phyloP scores from a whole-genome alignment of 2,113 vertebrate genomes.

The Polyodon spathula region DNA sequence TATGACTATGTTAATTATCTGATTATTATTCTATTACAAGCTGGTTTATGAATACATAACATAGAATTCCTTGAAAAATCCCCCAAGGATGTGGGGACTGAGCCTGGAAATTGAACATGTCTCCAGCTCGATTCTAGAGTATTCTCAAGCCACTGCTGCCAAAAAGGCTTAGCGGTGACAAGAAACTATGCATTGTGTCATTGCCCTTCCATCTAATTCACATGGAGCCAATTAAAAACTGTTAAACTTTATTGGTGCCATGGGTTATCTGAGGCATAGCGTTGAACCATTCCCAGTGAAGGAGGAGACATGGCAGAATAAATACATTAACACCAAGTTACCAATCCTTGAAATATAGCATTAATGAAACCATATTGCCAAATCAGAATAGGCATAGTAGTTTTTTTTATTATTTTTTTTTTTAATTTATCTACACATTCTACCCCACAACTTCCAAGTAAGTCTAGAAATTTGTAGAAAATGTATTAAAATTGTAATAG shows the following conservation, averaged over 20 bases:
- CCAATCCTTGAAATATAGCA: too few relatives aligned
- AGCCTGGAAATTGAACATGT: not conserved
- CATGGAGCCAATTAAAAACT: not conserved
- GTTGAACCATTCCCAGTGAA: not conserved
- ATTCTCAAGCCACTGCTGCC: conserved; percentile 1
- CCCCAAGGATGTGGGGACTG: not conserved
- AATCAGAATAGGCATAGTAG: too few relatives aligned
- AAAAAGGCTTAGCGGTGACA: not conserved
- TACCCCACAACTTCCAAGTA: too few relatives aligned
- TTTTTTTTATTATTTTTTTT: too few relatives aligned
- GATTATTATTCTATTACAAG: not conserved
- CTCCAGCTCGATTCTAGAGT: not conserved
- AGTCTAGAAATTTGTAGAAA: too few relatives aligned
- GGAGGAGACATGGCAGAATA: not conserved
- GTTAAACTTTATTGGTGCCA: not conserved
- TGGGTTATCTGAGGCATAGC: not conserved
- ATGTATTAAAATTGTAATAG: too few relatives aligned
- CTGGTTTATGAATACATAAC: not conserved
- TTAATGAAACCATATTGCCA: too few relatives aligned
- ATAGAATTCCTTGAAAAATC: not conserved
- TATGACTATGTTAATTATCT: not conserved
- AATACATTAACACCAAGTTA: too few relatives aligned
- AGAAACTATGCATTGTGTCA: not conserved
- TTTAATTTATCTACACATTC: too few relatives aligned
- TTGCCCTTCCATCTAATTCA: not conserved